Evolutionary conservation across 2,113 vertebrate genomes (phyloP).

Genomic region (Tichodroma muraria): DNA sequence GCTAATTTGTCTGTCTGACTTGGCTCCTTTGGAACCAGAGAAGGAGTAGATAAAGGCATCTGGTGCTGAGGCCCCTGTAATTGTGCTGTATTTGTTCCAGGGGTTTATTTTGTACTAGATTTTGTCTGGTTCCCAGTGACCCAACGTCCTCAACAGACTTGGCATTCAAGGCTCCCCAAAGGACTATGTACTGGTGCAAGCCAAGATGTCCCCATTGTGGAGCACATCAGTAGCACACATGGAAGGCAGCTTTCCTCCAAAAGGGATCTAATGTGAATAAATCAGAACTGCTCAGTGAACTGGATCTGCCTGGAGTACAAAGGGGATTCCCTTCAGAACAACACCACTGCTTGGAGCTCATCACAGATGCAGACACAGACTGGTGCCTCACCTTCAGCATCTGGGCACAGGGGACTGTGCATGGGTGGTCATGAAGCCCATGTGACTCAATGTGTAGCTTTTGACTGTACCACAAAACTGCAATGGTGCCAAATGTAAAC

Average conservation of each 20-base stretch:
- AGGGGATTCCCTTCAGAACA: background rate
- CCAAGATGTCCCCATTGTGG: background rate
- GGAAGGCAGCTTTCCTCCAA: background rate
- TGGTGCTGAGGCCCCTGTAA: background rate
- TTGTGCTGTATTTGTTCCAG: background rate
- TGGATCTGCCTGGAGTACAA: rapidly evolving
- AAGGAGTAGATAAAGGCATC: background rate
- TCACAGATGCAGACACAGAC: background rate
- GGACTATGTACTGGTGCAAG: background rate
- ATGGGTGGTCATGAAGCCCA: background rate
- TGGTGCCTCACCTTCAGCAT: background rate
- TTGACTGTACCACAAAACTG: background rate
- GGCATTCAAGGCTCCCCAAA: background rate
- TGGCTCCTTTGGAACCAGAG: background rate
- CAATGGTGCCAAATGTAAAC: background rate
- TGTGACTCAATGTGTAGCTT: background rate
- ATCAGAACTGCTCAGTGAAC: background rate
- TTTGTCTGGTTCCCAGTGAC: background rate
- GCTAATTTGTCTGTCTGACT: background rate
- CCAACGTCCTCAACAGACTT: background rate
- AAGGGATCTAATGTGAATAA: background rate
- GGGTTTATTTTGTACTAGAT: background rate
- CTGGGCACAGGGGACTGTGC: background rate
- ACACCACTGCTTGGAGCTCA: background rate
- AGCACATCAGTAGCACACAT: background rate